Evolutionary conservation across 2,888 invertebrate genomes (phyloP), one percentile per base, ranked within the genome.

Genomic region (Hypsopygia costalis): DNA sequence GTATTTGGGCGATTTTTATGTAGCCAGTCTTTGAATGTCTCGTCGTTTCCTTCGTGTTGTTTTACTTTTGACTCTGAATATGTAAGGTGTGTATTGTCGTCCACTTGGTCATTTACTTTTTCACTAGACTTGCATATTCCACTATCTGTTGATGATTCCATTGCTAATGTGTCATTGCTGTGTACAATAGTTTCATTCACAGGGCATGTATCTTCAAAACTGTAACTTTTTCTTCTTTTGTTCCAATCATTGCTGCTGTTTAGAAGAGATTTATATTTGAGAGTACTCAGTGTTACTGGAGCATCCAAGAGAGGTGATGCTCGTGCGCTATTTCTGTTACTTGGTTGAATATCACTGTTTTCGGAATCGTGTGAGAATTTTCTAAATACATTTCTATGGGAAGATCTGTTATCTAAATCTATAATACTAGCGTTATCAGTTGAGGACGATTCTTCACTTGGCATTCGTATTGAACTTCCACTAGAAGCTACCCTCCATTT

Each of bases 81-180:
- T 48, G 56, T 68, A 31, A 41, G 41, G 49, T 59, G 51, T 5
- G 49, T 35, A 36, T 53, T 58, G 36, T 74, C 74, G 44, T 81
- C 73, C 12, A 58, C 41, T 41, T 70, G 58, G 40, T 82, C 81
- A 46, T 82, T 81, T 1, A 93, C 91, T 32, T 93, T 79, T 80
- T 94, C 94, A 11, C 92, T 90, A 0, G 94, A 94, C 59, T 93
- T 91, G 49, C 94, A 94, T 55, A 94, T 91, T 0, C 94, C 94
- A 59, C 94, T 94, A 56, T 94, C 94, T 1, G 94, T 94, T 2
- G 94, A 94, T n/a, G 93, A 93, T 66, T 94, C 94, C 62, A 93
- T 92, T 1, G 91, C 88, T 47, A 88, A 71, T 49, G 87, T 89
- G 42, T 85, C 88, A 54, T 87, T 90, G 44, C 63, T 71, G 44